These are phyloP conservation scores for Alosa sapidissima DNA, from an alignment of 2,797 vertebrate genomes.

Conservation along the genomic window DNA sequence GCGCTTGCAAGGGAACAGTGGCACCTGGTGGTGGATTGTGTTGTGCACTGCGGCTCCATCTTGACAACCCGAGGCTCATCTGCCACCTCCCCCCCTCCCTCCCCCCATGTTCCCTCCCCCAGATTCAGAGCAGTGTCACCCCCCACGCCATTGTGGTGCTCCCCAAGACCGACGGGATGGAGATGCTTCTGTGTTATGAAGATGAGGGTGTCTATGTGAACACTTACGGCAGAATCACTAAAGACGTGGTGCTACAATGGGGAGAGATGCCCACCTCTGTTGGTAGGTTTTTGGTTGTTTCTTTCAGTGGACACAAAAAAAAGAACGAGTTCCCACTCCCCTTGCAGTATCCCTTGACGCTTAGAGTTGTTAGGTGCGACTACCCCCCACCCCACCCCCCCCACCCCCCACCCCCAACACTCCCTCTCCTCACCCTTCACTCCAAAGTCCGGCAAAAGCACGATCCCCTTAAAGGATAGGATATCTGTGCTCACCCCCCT, in stretches of 20 bases:
- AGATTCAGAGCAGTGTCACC: slow-evolving; percentile 99
- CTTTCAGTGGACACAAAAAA: slow-evolving; percentile 50
- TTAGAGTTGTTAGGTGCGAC: slow-evolving; percentile 1
- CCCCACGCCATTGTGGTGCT: slow-evolving; percentile 98
- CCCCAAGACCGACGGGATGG: slow-evolving; percentile 98
- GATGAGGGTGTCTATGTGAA: slow-evolving; percentile 98
- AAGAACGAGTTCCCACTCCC: slow-evolving; percentile 48
- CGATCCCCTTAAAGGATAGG: neutral
- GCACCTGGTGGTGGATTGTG: slow-evolving; percentile 53
- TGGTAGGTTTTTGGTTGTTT: slow-evolving; percentile 82
- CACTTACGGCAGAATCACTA: slow-evolving; percentile 97
- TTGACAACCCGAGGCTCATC: slow-evolving; percentile 57
- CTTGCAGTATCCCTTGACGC: slow-evolving; percentile 44
- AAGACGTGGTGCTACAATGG: slow-evolving; percentile 99
- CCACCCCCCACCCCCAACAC: slow-evolving; percentile 31
- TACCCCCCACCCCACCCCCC: slow-evolving; percentile 29
- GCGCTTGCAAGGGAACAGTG: slow-evolving; percentile 39
- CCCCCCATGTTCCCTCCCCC: slow-evolving; percentile 54
- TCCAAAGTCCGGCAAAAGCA: neutral
- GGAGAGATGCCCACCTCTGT: slow-evolving; percentile 99
- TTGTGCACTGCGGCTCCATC: slow-evolving; percentile 53
- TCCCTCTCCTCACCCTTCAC: neutral
- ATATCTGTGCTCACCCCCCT: neutral
- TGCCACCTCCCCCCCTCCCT: slow-evolving; percentile 51
- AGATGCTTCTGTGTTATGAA: slow-evolving; percentile 99